These are phyloP conservation scores for Cercocebus atys DNA, from an alignment of 2,113 vertebrate genomes.

Conservation along the genomic window DNA sequence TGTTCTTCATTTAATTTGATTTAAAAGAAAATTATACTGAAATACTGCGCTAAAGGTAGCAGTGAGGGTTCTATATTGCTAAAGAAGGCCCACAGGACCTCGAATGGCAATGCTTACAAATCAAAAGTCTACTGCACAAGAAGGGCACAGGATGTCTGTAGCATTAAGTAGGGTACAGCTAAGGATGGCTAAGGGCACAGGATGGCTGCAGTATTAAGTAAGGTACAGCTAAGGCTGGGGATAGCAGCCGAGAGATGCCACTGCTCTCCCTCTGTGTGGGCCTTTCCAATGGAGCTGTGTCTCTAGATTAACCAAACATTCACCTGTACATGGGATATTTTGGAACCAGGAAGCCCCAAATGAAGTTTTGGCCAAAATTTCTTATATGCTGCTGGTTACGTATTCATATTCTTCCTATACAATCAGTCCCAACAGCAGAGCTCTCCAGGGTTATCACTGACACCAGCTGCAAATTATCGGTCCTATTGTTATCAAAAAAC, in stretches of 20 bases:
- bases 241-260: accelerated
- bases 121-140: not conserved
- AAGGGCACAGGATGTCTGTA: not conserved
- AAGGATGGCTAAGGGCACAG: too few relatives aligned
- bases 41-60: not conserved
- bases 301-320: not conserved
- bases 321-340: not conserved
- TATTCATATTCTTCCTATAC: not conserved
- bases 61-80: not conserved
- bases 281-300: not conserved
- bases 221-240: too few relatives aligned
- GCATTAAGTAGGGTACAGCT: too few relatives aligned
- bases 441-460: not conserved
- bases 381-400: not conserved
- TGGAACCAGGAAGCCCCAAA: not conserved
- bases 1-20: not conserved
- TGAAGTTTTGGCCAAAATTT: not conserved
- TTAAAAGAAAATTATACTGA: not conserved
- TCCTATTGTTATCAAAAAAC: not conserved
- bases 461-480: not conserved
- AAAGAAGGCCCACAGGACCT: not conserved
- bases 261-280: not conserved
- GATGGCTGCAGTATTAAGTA: not conserved
- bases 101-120: not conserved
- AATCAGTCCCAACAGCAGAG: not conserved